Evolutionary conservation across 1,140 invertebrate genomes (phyloP).

Genomic region (Zaprionus inermis): DNA sequence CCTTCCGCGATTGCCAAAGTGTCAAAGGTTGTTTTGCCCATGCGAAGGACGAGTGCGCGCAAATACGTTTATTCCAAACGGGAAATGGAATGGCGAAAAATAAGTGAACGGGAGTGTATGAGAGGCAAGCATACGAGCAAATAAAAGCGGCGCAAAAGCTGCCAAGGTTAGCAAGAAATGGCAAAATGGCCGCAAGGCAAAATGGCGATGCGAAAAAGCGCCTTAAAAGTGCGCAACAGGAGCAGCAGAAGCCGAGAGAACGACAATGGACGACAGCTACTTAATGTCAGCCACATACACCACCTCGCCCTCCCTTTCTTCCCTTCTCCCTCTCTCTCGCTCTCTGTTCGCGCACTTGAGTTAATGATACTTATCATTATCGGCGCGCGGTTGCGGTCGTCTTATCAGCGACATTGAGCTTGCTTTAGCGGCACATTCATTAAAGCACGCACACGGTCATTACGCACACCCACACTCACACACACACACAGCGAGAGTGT

Average conservation of each 20-base stretch:
- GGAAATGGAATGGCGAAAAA: constrained; percentile 63
- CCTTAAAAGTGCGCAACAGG: constrained; percentile 66
- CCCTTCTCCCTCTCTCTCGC: not conserved
- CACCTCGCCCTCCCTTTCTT: not conserved
- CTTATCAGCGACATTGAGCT: constrained; percentile 54
- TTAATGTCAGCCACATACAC: constrained; percentile 59
- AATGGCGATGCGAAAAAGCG: constrained; percentile 40
- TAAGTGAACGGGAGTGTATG: not conserved
- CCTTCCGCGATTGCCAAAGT: constrained; percentile 66
- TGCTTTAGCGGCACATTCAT: constrained; percentile 54
- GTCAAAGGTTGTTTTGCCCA: constrained; percentile 69
- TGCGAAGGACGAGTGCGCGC: constrained; percentile 56
- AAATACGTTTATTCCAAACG: constrained; percentile 77
- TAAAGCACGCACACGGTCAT: constrained; percentile 59
- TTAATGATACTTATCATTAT: constrained; percentile 81
- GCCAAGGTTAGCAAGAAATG: constrained; percentile 56
- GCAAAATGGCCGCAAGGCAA: constrained; percentile 8
- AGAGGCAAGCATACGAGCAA: constrained; percentile 16
- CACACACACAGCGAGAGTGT: not conserved
- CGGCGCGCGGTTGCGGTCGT: constrained; percentile 40
- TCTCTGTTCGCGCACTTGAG: constrained; percentile 30
- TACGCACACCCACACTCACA: constrained; percentile 53
- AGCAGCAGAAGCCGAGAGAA: not conserved
- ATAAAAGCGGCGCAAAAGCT: constrained; percentile 37
- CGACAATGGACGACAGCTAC: constrained; percentile 41